phyloP scores from a whole-genome alignment of 2,888 invertebrate species.

The Glaucopsyche alexis region DNA sequence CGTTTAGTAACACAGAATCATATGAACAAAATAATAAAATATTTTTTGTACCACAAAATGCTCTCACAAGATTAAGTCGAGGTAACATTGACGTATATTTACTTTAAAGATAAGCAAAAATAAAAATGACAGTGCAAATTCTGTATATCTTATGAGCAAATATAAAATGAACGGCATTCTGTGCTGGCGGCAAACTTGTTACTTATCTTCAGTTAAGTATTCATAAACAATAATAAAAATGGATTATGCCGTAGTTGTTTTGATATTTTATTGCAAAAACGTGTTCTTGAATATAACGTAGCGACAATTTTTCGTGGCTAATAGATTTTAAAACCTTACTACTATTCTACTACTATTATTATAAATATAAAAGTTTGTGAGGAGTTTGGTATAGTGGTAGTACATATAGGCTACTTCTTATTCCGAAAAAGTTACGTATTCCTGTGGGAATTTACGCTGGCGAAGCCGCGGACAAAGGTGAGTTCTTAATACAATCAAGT shows the following conservation, averaged over 20 bases:
- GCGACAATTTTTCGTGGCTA: not conserved
- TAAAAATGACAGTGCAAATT: not conserved
- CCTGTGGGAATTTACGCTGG: too few relatives aligned
- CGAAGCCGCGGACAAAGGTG: too few relatives aligned
- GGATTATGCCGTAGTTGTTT: not conserved
- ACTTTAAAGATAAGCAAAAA: conserved; percentile 6
- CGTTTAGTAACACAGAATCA: not conserved
- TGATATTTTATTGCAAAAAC: not conserved
- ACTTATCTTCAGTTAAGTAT: conserved; percentile 3
- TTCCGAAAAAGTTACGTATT: too few relatives aligned
- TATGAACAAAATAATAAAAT: not conserved
- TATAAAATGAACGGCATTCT: conserved; percentile 2
- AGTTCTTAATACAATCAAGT: too few relatives aligned
- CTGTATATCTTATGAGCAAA: not conserved
- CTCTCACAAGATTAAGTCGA: not conserved
- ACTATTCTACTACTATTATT: too few relatives aligned
- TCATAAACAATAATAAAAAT: conserved; percentile 14
- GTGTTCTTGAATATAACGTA: not conserved
- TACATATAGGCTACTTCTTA: too few relatives aligned
- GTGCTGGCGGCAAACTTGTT: not conserved
- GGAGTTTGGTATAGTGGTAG: too few relatives aligned
- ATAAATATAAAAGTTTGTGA: too few relatives aligned
- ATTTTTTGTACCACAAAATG: not conserved
- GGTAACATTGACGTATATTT: not conserved
- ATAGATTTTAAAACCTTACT: not conserved